Base-by-base conservation (phyloP, 2,888 invertebrate genomes). In the Hofmannophila pseudospretella region DNA sequence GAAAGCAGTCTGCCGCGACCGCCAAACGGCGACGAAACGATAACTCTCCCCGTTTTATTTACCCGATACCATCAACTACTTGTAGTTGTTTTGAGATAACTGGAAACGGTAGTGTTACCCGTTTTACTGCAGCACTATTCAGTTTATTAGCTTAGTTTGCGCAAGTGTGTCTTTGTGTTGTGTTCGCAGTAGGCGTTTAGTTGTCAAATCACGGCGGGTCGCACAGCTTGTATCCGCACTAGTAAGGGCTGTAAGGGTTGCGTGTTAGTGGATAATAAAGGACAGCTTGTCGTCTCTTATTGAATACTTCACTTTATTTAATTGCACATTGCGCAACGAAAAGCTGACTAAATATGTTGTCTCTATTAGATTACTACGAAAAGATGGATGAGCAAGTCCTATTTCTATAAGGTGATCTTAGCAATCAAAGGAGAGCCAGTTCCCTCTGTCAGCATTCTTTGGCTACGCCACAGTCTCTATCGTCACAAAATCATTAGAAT, bases 1-100 rank as follows among this genome's bases (percentile, higher is more conserved):
- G 36, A 32, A 36, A 34, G 20, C 39, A 33, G 32, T 36, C 32
- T 9, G 28, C 27, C 13, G n/a, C 39, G 39, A 39, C 35, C 36
- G 14, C 25, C 28, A 32, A 40, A 32, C 11, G 36, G 32, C 39
- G 33, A 19, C n/a, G 32, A 11, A 14, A 16, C 36, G 36, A 36
- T 33, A 32, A 22, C 26, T 7, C 25, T 29, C 23, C n/a, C 32
- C 20, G 33, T 36, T 40, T 40, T 40, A 40, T 36, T 36, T 33
- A 35, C 32, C 25, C 19, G 33, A 40, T 40, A 36, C 28, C 8
- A 32, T 40, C 34, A 31, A 25, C 25, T 25, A 25, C 14, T 7
- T 10, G 8, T 9, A 30, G 3, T 8, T 3, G 2, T 23, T n/a
- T n/a, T n/a, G 7, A 29, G 14, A 29, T 29, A 30, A 19, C 10